Evolutionary conservation across 2,797 vertebrate species (phyloP).

Genomic region (Stomatorhinus walkeri): DNA sequence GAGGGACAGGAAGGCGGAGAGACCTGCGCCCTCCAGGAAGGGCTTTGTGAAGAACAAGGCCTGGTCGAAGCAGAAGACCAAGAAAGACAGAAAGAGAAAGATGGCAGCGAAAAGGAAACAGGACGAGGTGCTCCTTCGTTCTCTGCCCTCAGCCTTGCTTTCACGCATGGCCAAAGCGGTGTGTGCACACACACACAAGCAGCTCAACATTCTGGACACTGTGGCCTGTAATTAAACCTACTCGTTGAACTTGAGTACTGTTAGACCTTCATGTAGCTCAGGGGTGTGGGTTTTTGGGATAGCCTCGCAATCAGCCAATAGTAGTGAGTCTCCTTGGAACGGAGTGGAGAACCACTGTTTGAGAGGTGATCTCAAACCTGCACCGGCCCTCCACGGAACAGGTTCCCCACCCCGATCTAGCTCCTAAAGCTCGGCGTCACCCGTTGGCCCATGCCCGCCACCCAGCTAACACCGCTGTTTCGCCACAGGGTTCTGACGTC

Average conservation of each 20-base stretch:
- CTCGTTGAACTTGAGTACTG: not conserved
- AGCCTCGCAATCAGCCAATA: not conserved
- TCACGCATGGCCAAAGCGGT: not conserved
- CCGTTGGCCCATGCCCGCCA: not conserved
- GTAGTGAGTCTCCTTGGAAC: not conserved
- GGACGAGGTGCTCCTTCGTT: slow-evolving; percentile 61
- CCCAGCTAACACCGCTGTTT: not conserved
- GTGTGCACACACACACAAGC: not conserved
- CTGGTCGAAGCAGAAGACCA: slow-evolving; percentile 92
- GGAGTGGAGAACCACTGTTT: not conserved
- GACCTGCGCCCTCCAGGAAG: slow-evolving; percentile 39
- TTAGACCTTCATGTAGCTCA: not conserved
- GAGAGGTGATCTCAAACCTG: not conserved
- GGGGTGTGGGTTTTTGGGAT: not conserved
- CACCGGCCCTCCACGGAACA: not conserved
- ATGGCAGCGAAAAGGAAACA: slow-evolving; percentile 66
- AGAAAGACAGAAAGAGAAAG: slow-evolving; percentile 73
- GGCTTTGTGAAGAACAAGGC: slow-evolving; percentile 68
- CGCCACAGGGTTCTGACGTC: slow-evolving; percentile 64
- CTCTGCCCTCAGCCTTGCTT: not conserved
- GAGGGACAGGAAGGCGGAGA: slow-evolving; percentile 38
- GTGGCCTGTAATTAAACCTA: not conserved
- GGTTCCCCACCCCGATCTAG: not conserved
- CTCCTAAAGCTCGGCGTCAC: not conserved
- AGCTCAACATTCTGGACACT: not conserved